These are phyloP conservation scores for Gallinago media DNA, from an alignment of 2,113 vertebrate genomes.

Conservation along the genomic window DNA sequence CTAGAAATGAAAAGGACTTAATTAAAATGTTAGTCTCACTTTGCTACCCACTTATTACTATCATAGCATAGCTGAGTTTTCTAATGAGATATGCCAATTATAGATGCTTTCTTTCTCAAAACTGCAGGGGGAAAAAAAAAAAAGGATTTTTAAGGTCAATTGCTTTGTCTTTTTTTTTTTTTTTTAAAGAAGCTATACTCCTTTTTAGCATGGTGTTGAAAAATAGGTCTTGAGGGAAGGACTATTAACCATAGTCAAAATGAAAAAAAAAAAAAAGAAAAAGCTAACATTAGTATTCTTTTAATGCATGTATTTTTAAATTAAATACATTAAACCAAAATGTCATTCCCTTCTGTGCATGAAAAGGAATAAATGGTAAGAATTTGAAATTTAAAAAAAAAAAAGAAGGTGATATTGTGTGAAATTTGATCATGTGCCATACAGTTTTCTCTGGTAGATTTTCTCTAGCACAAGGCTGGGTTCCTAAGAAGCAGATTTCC, in stretches of 20 bases:
- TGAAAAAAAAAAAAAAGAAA: not conserved
- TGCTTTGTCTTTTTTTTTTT: not conserved
- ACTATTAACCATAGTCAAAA: not conserved
- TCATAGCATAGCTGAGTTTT: not conserved
- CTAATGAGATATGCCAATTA: slow-evolving; percentile 1
- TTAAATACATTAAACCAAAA: not conserved
- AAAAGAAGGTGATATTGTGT: not conserved
- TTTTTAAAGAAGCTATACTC: not conserved
- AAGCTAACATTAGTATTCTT: not conserved
- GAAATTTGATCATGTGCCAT: not conserved
- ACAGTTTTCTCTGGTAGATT: not conserved
- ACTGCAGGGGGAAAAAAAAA: not conserved
- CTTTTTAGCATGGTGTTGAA: not conserved
- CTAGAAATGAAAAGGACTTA: slow-evolving; percentile 53
- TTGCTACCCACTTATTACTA: slow-evolving; percentile 19
- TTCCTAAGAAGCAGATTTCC: not conserved
- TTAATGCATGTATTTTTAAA: not conserved
- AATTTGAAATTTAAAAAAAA: not conserved
- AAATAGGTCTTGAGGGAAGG: not conserved
- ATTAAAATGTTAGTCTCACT: slow-evolving; percentile 57
- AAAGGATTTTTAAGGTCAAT: not conserved
- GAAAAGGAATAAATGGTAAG: not conserved
- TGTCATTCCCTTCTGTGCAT: not conserved
- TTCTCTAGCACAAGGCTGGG: not conserved
- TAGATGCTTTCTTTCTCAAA: not conserved